Percentiles rank a stretch among this genome's conserved stretches.
Conservation (phyloP, 2,113 vertebrate genomes). For the Apus apus region DNA sequence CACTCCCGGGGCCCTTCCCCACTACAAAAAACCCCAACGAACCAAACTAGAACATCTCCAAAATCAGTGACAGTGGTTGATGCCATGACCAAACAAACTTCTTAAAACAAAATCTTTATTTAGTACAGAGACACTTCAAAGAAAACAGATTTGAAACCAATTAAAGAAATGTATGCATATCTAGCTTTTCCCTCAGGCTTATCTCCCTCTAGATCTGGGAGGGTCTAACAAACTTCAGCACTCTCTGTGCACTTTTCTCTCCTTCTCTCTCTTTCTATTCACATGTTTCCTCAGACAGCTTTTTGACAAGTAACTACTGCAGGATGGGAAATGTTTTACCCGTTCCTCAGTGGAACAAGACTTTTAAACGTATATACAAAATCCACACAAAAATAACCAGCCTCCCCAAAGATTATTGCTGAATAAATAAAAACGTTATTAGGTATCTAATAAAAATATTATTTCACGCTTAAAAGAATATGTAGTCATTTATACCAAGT, state of each 20-base stretch:
- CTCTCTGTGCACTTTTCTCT: background rate
- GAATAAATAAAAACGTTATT: background rate
- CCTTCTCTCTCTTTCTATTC: background rate
- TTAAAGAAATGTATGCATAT: slow-evolving; percentile 41
- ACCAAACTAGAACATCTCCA: background rate
- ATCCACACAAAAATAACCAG: background rate
- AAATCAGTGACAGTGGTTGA: background rate
- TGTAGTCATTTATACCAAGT: background rate
- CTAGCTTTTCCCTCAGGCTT: slow-evolving; percentile 14
- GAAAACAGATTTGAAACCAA: slow-evolving; percentile 31
- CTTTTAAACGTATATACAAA: background rate
- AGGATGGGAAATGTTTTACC: background rate
- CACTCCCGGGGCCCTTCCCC: no score
- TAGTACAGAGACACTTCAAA: slow-evolving; percentile 25
- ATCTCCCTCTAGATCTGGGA: slow-evolving; percentile 22
- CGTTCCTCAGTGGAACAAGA: background rate
- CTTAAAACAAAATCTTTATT: slow-evolving; percentile 8
- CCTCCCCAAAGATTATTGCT: background rate
- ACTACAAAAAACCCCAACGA: no score
- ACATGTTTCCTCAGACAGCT: background rate
- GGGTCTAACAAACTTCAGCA: background rate
- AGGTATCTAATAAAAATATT: background rate
- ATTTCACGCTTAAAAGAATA: background rate
- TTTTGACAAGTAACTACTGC: background rate
- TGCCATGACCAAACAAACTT: background rate